Percentiles rank a stretch among this genome's conserved stretches.
Conservation (phyloP, 1,140 invertebrate species). For the Prorops nasuta region DNA sequence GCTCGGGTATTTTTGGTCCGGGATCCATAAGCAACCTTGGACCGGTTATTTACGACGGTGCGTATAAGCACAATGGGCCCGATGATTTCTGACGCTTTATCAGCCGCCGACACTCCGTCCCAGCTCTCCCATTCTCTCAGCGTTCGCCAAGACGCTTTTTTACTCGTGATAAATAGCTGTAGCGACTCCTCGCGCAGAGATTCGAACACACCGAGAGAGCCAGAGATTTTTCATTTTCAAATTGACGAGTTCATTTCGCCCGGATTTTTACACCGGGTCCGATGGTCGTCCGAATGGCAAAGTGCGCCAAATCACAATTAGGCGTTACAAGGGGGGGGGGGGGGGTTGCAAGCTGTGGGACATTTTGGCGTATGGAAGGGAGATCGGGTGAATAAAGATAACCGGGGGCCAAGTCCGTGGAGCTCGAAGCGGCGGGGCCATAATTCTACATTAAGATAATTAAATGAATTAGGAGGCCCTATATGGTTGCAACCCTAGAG, state of each 20-base stretch:
- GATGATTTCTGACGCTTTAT: conserved; percentile 22
- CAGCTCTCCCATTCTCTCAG: conserved; percentile 18
- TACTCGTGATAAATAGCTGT: too few relatives aligned
- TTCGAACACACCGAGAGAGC: too few relatives aligned
- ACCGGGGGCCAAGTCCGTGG: conserved; percentile 19
- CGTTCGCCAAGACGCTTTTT: conserved; percentile 16
- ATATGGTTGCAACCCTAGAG: conserved; percentile 20
- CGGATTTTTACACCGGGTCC: too few relatives aligned
- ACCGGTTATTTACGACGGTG: conserved; percentile 19
- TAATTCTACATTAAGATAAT: conserved; percentile 47
- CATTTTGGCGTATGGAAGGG: conserved; percentile 4
- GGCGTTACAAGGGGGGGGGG: too few relatives aligned
- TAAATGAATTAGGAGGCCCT: conserved; percentile 42
- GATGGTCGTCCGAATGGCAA: too few relatives aligned
- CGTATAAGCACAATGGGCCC: conserved; percentile 21
- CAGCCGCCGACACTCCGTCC: conserved; percentile 28
- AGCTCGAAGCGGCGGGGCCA: conserved; percentile 21
- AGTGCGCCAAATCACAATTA: too few relatives aligned
- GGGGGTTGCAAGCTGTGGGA: too few relatives aligned
- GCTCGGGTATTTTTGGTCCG: conserved; percentile 11
- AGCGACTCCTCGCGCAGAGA: conserved; percentile 1
- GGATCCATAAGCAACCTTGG: conserved; percentile 10
- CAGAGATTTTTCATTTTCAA: too few relatives aligned
- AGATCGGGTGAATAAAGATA: conserved; percentile 32
- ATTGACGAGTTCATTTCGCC: too few relatives aligned